These are phyloP conservation scores for Tenualosa thibaudeaui DNA, from an alignment of 2,797 vertebrate genomes.

Conservation along the genomic window DNA sequence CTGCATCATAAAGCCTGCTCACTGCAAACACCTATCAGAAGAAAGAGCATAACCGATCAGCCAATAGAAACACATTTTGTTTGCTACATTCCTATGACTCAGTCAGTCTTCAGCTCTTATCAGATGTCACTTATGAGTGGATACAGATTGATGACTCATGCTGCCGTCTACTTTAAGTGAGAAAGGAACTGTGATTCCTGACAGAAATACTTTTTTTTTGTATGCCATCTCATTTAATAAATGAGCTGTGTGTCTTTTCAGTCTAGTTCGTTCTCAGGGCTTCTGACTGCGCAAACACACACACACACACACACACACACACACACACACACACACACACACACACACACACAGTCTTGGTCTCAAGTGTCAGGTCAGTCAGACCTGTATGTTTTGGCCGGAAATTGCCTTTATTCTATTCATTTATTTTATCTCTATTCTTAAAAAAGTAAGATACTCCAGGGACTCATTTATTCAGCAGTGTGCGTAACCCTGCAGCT, in stretches of 20 bases:
- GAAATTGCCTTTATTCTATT: no score
- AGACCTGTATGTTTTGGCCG: no score
- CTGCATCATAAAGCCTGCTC: conserved; percentile 1
- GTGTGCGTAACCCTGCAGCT: neutral
- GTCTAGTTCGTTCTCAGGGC: no score
- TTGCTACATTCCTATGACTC: neutral
- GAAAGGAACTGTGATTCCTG: neutral
- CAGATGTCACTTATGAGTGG: neutral
- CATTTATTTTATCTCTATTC: no score
- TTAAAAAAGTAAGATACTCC: no score
- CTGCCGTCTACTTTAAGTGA: neutral
- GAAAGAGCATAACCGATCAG: neutral
- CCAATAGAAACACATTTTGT: neutral
- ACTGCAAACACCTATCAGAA: neutral
- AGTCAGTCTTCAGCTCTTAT: neutral
- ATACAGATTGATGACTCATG: neutral
- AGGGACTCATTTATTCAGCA: no score
- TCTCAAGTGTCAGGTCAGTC: no score
- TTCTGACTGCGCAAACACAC: neutral
- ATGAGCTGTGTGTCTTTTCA: neutral
- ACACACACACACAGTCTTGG: neutral
- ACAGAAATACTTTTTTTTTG: neutral
- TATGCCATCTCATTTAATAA: neutral
- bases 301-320: neutral
- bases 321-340: neutral